Conservation (phyloP, 2,113 vertebrate species). For the Chaetodon auriga region DNA sequence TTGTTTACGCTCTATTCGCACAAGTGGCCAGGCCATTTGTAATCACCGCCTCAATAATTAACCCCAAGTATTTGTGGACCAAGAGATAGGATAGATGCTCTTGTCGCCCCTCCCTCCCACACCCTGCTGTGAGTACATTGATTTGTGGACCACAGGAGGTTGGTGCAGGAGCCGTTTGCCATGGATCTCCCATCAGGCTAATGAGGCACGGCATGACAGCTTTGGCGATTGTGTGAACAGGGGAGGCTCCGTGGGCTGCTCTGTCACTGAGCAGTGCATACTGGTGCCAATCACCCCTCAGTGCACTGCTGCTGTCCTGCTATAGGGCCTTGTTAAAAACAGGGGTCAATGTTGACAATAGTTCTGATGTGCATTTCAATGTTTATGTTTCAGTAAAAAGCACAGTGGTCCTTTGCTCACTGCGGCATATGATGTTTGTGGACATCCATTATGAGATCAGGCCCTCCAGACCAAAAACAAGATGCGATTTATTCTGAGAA, state of each 20-base stretch:
- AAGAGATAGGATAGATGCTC: slow-evolving; percentile 35
- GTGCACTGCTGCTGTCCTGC: not conserved
- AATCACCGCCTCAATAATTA: slow-evolving; percentile 75
- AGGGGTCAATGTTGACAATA: slow-evolving; percentile 19
- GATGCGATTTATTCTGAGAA: not conserved
- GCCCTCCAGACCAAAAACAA: slow-evolving; percentile 1
- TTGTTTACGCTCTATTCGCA: slow-evolving; percentile 74
- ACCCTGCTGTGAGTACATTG: slow-evolving; percentile 69
- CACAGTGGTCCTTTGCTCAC: not conserved
- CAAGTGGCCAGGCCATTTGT: slow-evolving; percentile 68
- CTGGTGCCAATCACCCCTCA: slow-evolving; percentile 26
- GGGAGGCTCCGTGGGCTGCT: slow-evolving; percentile 55
- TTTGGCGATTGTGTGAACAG: slow-evolving; percentile 63
- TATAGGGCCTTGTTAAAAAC: slow-evolving; percentile 47
- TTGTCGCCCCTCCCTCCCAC: slow-evolving; percentile 40
- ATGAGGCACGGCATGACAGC: slow-evolving; percentile 72
- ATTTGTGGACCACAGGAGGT: slow-evolving; percentile 70
- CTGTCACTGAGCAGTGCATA: slow-evolving; percentile 56
- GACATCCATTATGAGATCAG: slow-evolving; percentile 34
- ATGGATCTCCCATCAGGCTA: slow-evolving; percentile 78
- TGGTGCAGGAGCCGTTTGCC: slow-evolving; percentile 55
- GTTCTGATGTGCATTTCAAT: slow-evolving; percentile 23
- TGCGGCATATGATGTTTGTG: not conserved
- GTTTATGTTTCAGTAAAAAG: slow-evolving; percentile 15
- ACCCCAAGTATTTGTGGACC: slow-evolving; percentile 57